A percentile compares a stretch with the other conserved stretches of the same genome.
phyloP scores from a whole-genome alignment of 1,140 invertebrate genomes.

The Frieseomelitta varia region DNA sequence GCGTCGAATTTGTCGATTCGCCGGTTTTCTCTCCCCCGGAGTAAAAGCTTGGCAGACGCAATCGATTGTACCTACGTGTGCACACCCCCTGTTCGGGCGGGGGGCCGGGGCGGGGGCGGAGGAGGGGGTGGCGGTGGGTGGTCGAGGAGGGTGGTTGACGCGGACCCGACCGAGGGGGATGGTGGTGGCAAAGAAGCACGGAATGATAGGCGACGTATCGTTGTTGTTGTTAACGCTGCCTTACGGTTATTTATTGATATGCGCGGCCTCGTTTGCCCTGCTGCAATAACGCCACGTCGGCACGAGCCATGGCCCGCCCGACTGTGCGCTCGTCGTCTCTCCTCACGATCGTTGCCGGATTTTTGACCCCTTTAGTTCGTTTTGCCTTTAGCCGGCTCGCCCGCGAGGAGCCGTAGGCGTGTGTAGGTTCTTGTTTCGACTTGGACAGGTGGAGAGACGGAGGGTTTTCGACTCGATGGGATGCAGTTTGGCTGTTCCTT shows the following conservation, averaged over 20 bases:
- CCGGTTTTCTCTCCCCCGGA: conserved; percentile 42
- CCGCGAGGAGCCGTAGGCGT: too few species aligned
- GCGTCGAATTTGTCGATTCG: conserved; percentile 66
- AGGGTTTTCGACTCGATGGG: not conserved
- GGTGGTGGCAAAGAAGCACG: conserved; percentile 37
- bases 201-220: conserved; percentile 47
- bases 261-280: conserved; percentile 20
- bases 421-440: too few species aligned
- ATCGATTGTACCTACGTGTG: conserved; percentile 53
- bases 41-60: conserved; percentile 57
- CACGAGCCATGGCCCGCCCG: not conserved
- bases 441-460: not conserved
- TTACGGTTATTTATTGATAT: conserved; percentile 50
- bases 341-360: not conserved
- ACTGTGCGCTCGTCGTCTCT: too few species aligned
- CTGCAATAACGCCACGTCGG: conserved; percentile 15
- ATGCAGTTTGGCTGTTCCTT: not conserved
- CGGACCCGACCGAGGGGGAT: not conserved
- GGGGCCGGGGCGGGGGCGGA: too few species aligned
- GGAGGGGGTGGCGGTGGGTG: too few species aligned
- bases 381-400: not conserved
- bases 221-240: conserved; percentile 43
- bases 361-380: not conserved
- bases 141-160: too few species aligned
- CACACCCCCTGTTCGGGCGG: conserved; percentile 11